phyloP scores from a whole-genome alignment of 2,113 vertebrate species.

The Coptodon rendalli region DNA sequence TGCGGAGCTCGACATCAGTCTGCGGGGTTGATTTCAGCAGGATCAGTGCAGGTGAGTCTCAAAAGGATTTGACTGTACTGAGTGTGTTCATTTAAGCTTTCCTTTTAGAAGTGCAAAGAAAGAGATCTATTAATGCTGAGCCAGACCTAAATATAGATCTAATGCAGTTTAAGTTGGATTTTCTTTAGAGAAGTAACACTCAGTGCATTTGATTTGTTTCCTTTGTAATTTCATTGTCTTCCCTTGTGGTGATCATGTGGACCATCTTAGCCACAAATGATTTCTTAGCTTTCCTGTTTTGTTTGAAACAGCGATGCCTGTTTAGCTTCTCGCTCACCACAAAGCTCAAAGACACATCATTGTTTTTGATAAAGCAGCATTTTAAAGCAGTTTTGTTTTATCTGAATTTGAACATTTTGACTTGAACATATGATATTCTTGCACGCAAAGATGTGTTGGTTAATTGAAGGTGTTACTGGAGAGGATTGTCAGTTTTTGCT shows the following conservation, averaged over 20 bases:
- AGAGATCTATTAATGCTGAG: not conserved
- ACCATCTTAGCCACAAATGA: not conserved
- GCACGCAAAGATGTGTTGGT: not conserved
- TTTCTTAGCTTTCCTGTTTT: not conserved
- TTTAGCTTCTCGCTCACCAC: not conserved
- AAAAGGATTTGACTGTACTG: not conserved
- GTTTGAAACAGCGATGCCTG: not conserved
- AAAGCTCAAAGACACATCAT: not conserved
- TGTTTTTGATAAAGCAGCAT: not conserved
- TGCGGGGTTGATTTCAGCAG: not conserved
- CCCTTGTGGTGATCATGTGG: not conserved
- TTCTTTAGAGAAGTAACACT: not conserved
- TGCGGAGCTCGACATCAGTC: not conserved
- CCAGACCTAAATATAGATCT: not conserved
- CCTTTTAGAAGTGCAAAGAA: not conserved
- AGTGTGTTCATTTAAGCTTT: not conserved
- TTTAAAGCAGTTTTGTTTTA: not conserved
- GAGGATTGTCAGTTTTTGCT: not conserved
- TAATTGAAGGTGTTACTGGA: not conserved
- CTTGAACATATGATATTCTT: not conserved
- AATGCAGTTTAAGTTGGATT: not conserved
- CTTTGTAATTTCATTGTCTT: not conserved
- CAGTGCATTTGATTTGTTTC: not conserved
- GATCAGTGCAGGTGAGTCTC: slow-evolving; percentile 25
- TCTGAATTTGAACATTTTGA: not conserved